These are phyloP conservation scores for Pyrgilauda ruficollis DNA, from an alignment of 2,113 vertebrate genomes.

Conservation along the genomic window DNA sequence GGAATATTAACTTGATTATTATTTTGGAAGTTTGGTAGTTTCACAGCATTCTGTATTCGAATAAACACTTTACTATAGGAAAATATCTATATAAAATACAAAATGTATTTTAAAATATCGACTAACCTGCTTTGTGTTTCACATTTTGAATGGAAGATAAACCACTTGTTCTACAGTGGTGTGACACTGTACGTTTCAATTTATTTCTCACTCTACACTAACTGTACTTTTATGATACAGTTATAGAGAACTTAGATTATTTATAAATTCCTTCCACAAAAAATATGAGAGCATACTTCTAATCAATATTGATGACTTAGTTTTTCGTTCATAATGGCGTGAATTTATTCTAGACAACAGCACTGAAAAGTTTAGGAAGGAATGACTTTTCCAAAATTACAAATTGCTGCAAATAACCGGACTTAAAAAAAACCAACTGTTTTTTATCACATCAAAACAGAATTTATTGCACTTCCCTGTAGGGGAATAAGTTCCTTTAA, in stretches of 20 bases:
- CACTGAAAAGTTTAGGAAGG: not conserved
- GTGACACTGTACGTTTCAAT: slow-evolving; percentile 26
- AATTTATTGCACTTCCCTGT: not conserved
- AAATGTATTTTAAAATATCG: not conserved
- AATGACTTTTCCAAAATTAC: not conserved
- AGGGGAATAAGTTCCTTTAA: not conserved
- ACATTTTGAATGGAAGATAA: not conserved
- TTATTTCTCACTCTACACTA: not conserved
- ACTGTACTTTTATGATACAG: not conserved
- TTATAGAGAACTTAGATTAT: not conserved
- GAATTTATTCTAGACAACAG: not conserved
- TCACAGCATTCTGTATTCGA: not conserved
- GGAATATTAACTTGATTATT: not conserved
- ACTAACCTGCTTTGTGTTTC: not conserved
- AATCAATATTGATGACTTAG: not conserved
- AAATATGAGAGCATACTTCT: not conserved
- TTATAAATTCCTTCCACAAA: not conserved
- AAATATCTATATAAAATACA: not conserved
- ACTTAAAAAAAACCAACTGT: not conserved
- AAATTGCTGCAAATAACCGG: not conserved
- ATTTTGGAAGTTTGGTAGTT: not conserved
- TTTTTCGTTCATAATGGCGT: not conserved
- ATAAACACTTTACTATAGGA: not conserved
- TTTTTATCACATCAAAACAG: not conserved
- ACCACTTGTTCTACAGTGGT: not conserved